phyloP scores from a whole-genome alignment of 2,888 invertebrate species.

The Scaptomyza flava region DNA sequence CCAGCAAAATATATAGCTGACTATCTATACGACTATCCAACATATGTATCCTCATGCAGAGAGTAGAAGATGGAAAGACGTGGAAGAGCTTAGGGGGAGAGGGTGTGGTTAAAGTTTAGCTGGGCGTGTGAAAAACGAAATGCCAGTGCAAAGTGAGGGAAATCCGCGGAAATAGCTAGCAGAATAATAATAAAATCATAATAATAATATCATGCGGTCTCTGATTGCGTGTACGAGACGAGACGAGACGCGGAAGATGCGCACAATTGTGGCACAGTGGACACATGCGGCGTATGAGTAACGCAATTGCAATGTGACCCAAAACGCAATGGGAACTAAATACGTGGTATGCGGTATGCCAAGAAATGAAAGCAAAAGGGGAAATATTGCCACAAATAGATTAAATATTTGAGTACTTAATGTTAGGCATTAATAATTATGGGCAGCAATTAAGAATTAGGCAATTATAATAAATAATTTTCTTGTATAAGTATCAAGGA shows the following conservation, averaged over 20 bases:
- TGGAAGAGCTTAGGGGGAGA: not conserved
- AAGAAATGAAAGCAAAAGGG: slow-evolving; percentile 19
- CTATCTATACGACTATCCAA: slow-evolving; percentile 52
- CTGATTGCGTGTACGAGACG: slow-evolving; percentile 31
- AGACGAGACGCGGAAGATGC: slow-evolving; percentile 5
- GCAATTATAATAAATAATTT: too few species aligned
- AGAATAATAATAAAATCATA: slow-evolving; percentile 43
- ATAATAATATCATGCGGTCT: slow-evolving; percentile 38
- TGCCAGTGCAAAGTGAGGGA: slow-evolving; percentile 43
- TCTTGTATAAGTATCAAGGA: too few species aligned
- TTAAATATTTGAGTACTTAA: not conserved
- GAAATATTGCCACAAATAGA: slow-evolving; percentile 10
- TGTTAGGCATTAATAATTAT: not conserved
- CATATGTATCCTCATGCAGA: not conserved
- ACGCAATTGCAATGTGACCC: slow-evolving; percentile 42
- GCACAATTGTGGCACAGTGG: slow-evolving; percentile 27
- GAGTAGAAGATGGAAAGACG: not conserved
- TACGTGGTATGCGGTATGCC: slow-evolving; percentile 1
- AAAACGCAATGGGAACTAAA: not conserved
- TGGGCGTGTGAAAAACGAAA: slow-evolving; percentile 34
- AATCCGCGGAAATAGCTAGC: slow-evolving; percentile 59
- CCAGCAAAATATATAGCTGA: slow-evolving; percentile 42
- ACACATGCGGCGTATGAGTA: slow-evolving; percentile 63
- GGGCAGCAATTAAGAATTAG: not conserved
- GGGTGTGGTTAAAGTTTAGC: not conserved